phyloP scores from a whole-genome alignment of 2,797 vertebrate species.

The Liasis olivaceus region DNA sequence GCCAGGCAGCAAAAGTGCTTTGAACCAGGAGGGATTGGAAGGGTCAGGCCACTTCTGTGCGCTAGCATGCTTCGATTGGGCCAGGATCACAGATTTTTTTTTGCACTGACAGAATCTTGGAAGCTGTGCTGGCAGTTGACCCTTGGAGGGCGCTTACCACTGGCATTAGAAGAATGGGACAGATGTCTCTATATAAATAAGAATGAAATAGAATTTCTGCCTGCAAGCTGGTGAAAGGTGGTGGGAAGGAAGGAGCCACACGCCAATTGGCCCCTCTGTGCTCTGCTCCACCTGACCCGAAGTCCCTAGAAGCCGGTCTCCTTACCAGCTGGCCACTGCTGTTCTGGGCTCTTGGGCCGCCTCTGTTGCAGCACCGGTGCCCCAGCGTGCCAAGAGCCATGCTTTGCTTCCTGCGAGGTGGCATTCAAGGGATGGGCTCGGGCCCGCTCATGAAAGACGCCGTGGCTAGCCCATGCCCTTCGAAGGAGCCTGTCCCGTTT shows the following conservation, averaged over 20 bases:
- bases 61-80: neutral
- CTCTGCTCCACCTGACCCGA: neutral
- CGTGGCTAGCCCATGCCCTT: conserved; percentile 62
- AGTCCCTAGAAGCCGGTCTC: neutral
- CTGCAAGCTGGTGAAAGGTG: neutral
- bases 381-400: neutral
- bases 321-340: conserved; percentile 67
- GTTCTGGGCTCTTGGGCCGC: conserved; percentile 62
- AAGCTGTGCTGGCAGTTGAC: neutral
- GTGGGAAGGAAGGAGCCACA: neutral
- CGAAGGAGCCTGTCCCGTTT: conserved; percentile 68
- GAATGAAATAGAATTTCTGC: neutral
- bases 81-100: neutral
- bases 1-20: neutral
- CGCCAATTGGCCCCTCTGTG: too few relatives aligned
- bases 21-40: too few relatives aligned
- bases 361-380: conserved; percentile 19
- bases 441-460: conserved; percentile 56
- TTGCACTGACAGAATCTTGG: neutral
- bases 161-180: neutral
- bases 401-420: conserved; percentile 58
- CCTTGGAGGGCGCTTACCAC: neutral
- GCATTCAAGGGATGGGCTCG: conserved; percentile 51
- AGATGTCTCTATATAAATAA: neutral
- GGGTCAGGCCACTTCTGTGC: neutral